Evolutionary conservation across 2,113 vertebrate species (phyloP).

Genomic region (Meleagris gallopavo): DNA sequence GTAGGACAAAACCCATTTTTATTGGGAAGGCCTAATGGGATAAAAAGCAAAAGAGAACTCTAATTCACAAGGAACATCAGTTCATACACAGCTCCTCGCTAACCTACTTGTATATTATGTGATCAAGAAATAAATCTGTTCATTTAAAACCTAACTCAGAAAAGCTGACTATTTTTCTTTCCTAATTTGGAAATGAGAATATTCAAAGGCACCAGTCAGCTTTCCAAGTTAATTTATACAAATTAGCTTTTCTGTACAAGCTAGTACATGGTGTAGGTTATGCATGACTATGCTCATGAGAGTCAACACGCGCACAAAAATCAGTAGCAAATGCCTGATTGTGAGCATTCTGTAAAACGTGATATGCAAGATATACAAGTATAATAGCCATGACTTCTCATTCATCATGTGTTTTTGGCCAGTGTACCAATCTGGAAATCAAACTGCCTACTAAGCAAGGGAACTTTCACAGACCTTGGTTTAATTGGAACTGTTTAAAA

Average conservation of each 20-base stretch:
- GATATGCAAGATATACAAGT: neutral
- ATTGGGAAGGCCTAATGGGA: neutral
- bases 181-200: neutral
- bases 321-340: neutral
- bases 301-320: neutral
- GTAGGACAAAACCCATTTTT: neutral
- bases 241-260: neutral
- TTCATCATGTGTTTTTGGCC: too few relatives aligned
- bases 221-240: neutral
- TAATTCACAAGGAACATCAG: neutral
- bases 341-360: neutral
- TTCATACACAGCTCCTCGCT: neutral
- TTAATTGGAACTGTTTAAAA: slow-evolving; percentile 12
- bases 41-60: neutral
- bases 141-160: neutral
- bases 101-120: neutral
- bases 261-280: neutral
- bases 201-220: neutral
- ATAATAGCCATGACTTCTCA: neutral
- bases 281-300: neutral
- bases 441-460: neutral
- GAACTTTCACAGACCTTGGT: neutral
- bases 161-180: neutral
- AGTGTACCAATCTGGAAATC: neutral
- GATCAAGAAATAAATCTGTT: neutral